These are phyloP conservation scores for Margaritifera margaritifera DNA, from an alignment of 2,888 invertebrate genomes.

Conservation along the genomic window DNA sequence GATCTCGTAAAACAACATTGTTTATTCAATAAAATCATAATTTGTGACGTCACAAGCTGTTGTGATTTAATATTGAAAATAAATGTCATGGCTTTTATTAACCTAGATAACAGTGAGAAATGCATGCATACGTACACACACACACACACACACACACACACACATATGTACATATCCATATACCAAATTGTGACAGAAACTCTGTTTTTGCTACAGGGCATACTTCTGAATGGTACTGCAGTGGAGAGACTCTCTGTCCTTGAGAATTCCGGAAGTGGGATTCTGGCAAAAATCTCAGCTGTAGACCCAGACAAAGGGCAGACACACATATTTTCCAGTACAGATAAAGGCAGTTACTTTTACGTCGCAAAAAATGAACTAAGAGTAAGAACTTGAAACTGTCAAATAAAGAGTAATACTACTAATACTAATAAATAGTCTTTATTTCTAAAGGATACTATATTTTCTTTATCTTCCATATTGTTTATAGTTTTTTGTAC, in stretches of 20 bases:
- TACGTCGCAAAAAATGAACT: conserved; percentile 34
- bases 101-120: too few species aligned
- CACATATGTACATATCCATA: too few species aligned
- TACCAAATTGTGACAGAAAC: neutral
- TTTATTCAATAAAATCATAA: too few species aligned
- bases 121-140: neutral
- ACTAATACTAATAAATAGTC: too few species aligned
- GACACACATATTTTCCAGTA: conserved; percentile 31
- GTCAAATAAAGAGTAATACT: too few species aligned
- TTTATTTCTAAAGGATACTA: too few species aligned
- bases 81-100: too few species aligned
- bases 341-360: conserved; percentile 28
- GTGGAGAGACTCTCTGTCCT: conserved; percentile 17
- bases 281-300: conserved; percentile 30
- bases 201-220: conserved; percentile 19
- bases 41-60: too few species aligned
- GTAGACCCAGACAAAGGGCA: conserved; percentile 42
- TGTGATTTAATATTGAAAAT: too few species aligned
- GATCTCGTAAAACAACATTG: too few species aligned
- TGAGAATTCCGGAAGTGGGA: conserved; percentile 34
- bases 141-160: neutral
- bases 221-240: conserved; percentile 21
- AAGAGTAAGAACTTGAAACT: conserved; percentile 19
- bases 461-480: too few species aligned
- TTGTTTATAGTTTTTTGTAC: too few species aligned